Conservation (phyloP, 2,797 vertebrate species). For the Typhlichthys eigenmanni region DNA sequence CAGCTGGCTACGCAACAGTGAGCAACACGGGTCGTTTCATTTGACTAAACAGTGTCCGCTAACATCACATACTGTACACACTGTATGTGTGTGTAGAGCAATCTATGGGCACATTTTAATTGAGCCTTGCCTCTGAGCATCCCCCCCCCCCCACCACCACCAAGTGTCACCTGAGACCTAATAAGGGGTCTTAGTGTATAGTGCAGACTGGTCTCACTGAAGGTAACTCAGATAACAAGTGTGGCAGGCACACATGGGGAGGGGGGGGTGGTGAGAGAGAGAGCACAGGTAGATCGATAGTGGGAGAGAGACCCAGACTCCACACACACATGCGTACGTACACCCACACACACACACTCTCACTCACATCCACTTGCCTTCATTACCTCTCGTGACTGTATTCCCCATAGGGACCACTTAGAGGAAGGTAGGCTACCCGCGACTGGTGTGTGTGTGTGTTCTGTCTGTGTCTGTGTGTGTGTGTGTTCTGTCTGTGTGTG, state of each 20-base stretch:
- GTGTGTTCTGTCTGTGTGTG: too few relatives aligned
- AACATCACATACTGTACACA: constrained; percentile 1
- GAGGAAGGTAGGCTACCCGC: too few relatives aligned
- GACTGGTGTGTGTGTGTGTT: too few relatives aligned
- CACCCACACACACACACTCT: neutral
- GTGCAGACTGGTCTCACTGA: constrained; percentile 34
- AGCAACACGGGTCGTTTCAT: constrained; percentile 45
- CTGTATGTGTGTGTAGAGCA: constrained; percentile 20
- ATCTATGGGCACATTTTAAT: constrained; percentile 39
- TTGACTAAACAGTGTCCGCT: constrained; percentile 44
- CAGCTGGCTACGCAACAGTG: constrained; percentile 32
- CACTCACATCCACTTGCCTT: neutral
- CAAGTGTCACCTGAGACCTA: constrained; percentile 45
- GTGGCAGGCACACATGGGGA: constrained; percentile 1
- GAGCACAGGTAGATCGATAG: neutral
- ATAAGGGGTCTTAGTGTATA: constrained; percentile 31
- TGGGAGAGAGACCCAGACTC: neutral
- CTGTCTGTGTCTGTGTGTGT: too few relatives aligned
- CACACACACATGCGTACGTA: neutral
- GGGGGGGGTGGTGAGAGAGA: constrained; percentile 2
- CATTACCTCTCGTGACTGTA: neutral
- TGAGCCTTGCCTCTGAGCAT: constrained; percentile 34
- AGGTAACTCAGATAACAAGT: constrained; percentile 41
- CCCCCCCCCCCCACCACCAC: neutral
- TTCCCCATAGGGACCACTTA: too few relatives aligned